phyloP scores from a whole-genome alignment of 2,888 invertebrate species.

The Argynnis bischoffii region DNA sequence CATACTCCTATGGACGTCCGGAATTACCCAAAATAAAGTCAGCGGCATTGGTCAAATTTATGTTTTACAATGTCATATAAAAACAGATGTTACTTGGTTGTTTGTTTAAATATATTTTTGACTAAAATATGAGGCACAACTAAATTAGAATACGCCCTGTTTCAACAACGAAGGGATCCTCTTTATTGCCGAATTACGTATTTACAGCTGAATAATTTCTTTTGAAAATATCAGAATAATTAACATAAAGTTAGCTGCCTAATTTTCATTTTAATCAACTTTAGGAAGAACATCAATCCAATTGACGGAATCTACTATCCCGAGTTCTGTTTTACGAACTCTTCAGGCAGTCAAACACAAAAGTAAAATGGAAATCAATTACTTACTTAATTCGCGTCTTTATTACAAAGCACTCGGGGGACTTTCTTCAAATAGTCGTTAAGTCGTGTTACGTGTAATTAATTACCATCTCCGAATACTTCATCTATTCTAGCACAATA shows the following conservation, averaged over 20 bases:
- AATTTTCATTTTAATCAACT: slow-evolving; percentile 39
- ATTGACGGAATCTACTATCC: slow-evolving; percentile 37
- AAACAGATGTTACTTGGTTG: slow-evolving; percentile 12
- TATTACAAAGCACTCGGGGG: slow-evolving; percentile 54
- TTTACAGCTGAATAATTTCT: slow-evolving; percentile 29
- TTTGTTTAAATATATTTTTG: slow-evolving; percentile 1
- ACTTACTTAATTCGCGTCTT: slow-evolving; percentile 51
- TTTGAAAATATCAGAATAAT: slow-evolving; percentile 32
- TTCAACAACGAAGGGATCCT: slow-evolving; percentile 1
- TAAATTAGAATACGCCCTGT: slow-evolving; percentile 2
- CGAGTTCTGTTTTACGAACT: slow-evolving; percentile 37
- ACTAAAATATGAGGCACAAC: slow-evolving; percentile 6
- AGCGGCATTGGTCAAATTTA: slow-evolving; percentile 25
- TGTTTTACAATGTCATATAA: slow-evolving; percentile 28
- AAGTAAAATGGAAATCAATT: slow-evolving; percentile 53
- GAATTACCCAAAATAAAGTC: slow-evolving; percentile 39
- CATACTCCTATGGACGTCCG: slow-evolving; percentile 50
- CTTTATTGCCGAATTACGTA: slow-evolving; percentile 14
- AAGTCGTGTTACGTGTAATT: slow-evolving; percentile 67
- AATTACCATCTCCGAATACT: slow-evolving; percentile 56
- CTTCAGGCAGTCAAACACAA: slow-evolving; percentile 40
- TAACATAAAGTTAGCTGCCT: slow-evolving; percentile 32
- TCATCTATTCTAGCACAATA: slow-evolving; percentile 58
- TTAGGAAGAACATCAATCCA: slow-evolving; percentile 35
- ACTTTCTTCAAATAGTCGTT: slow-evolving; percentile 54